Conservation (phyloP, 2,797 vertebrate genomes). For the Bradypodion pumilum region DNA sequence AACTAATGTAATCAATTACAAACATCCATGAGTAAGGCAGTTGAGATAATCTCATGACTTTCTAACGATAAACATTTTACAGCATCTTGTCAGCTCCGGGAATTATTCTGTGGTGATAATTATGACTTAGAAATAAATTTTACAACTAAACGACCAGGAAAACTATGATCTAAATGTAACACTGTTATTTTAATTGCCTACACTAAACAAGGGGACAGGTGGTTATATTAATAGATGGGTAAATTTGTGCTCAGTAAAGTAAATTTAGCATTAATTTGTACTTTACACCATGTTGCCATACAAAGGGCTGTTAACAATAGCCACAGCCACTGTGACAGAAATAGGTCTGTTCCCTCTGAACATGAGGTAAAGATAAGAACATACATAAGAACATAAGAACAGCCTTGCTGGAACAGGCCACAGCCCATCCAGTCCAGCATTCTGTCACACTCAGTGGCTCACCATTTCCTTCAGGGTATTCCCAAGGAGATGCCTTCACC, state of each 20-base stretch:
- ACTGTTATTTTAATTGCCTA: slow-evolving; percentile 22
- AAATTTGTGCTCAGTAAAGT: slow-evolving; percentile 7
- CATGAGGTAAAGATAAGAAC: slow-evolving; percentile 5
- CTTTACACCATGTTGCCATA: background rate
- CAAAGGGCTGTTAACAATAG: background rate
- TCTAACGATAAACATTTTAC: slow-evolving; percentile 4
- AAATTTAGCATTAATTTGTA: background rate
- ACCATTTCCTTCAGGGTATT: too few relatives aligned
- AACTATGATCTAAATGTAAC: background rate
- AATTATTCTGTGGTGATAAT: slow-evolving; percentile 4
- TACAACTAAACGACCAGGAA: slow-evolving; percentile 22
- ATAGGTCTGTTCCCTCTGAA: background rate
- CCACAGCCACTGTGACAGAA: background rate
- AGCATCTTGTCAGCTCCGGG: fast-evolving
- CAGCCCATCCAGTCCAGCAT: too few relatives aligned
- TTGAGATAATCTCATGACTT: background rate
- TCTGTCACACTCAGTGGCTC: too few relatives aligned
- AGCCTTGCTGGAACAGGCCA: too few relatives aligned
- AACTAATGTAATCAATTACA: background rate
- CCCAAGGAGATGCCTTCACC: too few relatives aligned
- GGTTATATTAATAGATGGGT: background rate
- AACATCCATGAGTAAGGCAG: background rate
- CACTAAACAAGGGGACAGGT: background rate
- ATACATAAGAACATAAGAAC: too few relatives aligned
- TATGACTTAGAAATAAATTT: slow-evolving; percentile 6